Conservation (phyloP, 1,140 invertebrate species). For the Zelostemma sp. region DNA sequence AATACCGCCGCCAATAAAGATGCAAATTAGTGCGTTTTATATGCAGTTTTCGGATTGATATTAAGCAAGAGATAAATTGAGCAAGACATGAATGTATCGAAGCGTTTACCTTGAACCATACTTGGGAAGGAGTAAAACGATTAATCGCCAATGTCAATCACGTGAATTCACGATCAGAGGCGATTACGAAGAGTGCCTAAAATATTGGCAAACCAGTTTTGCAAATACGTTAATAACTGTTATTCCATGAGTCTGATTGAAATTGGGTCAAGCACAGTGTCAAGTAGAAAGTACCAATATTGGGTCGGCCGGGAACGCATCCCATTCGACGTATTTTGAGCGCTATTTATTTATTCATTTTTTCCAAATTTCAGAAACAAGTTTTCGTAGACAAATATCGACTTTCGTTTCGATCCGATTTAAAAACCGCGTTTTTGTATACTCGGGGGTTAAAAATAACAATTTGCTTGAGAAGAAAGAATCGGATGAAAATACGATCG, state of each 20-base stretch:
- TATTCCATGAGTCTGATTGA: background rate
- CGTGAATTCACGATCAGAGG: background rate
- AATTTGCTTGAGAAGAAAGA: background rate
- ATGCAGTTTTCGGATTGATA: constrained; percentile 12
- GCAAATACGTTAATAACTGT: background rate
- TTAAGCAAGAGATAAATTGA: no score
- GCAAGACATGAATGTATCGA: background rate
- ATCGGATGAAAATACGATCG: background rate
- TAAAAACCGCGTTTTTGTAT: background rate
- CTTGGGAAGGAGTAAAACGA: background rate
- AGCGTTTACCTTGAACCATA: no score
- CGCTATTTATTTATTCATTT: no score
- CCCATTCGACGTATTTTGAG: no score
- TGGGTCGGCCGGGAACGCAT: no score
- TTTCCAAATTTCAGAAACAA: no score
- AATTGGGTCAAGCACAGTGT: constrained; percentile 15
- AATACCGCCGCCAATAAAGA: no score
- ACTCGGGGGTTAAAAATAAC: background rate
- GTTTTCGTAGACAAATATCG: no score
- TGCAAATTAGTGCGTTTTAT: no score
- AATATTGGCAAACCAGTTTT: background rate
- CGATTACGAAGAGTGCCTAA: background rate
- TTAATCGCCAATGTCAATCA: background rate
- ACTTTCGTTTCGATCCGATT: background rate
- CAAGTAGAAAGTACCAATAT: constrained; percentile 26